Conservation (phyloP, 1,140 invertebrate species). For the Drosophila pallidifrons region DNA sequence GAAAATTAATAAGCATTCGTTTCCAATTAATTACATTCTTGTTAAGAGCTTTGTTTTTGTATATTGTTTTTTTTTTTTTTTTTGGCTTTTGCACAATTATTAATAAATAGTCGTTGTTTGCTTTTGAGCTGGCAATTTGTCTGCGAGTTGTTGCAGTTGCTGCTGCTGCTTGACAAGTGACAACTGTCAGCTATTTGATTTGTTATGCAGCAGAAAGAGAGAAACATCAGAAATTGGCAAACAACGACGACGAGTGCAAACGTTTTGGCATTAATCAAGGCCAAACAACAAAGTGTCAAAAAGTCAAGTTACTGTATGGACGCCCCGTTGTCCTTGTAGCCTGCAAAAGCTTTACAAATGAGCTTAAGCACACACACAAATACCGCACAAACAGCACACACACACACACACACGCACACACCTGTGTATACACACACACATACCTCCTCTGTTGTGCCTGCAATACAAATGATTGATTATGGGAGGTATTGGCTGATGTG, state of each 20-base stretch:
- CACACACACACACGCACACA: slow-evolving; percentile 17
- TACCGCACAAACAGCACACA: slow-evolving; percentile 21
- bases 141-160: slow-evolving; percentile 10
- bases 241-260: slow-evolving; percentile 35
- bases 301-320: slow-evolving; percentile 34
- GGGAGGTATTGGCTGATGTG: slow-evolving; percentile 24
- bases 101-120: slow-evolving; percentile 16
- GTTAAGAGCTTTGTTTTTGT: neutral
- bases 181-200: slow-evolving; percentile 66
- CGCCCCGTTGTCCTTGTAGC: slow-evolving; percentile 16
- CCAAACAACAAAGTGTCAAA: slow-evolving; percentile 47
- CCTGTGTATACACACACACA: slow-evolving; percentile 1
- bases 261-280: slow-evolving; percentile 72
- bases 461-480: slow-evolving; percentile 64
- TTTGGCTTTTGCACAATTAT: slow-evolving; percentile 20
- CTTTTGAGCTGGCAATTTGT: slow-evolving; percentile 9
- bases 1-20: slow-evolving; percentile 38
- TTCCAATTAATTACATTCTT: slow-evolving; percentile 58
- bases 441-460: neutral
- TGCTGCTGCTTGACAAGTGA: slow-evolving; percentile 27
- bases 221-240: slow-evolving; percentile 23
- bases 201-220: slow-evolving; percentile 54
- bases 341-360: slow-evolving; percentile 58
- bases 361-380: slow-evolving; percentile 26
- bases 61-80: neutral